phyloP scores from a whole-genome alignment of 2,113 vertebrate species.

The Antechinus flavipes region DNA sequence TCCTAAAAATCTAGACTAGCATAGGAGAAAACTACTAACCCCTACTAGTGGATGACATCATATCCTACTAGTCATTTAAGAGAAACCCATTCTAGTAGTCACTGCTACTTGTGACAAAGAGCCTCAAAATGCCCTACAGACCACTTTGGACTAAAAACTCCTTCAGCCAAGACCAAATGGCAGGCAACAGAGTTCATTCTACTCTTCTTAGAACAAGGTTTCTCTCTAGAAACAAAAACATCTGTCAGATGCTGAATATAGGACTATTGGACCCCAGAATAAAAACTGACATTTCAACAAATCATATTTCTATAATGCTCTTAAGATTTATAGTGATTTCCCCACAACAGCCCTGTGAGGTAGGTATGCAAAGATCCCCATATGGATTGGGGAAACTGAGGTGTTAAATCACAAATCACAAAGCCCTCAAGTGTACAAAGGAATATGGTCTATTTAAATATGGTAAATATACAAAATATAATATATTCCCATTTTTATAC shows the following conservation, averaged over 20 bases:
- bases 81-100: neutral
- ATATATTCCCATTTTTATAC: neutral
- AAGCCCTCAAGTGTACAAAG: neutral
- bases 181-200: neutral
- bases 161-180: neutral
- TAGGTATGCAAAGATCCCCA: neutral
- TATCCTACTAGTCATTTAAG: neutral
- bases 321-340: neutral
- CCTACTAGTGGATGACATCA: neutral
- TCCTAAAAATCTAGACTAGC: neutral
- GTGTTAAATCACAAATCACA: neutral
- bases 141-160: neutral
- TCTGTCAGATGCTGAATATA: neutral
- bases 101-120: neutral
- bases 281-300: neutral
- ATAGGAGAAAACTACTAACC: neutral
- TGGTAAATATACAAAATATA: neutral
- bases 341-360: neutral
- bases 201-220: neutral
- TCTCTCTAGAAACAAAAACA: neutral
- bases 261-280: neutral
- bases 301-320: neutral
- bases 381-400: neutral
- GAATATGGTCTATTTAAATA: neutral
- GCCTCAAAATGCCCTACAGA: neutral